These are phyloP conservation scores for Caenorhabditis parvicauda DNA, from an alignment of 2,888 invertebrate species.

Conservation along the genomic window DNA sequence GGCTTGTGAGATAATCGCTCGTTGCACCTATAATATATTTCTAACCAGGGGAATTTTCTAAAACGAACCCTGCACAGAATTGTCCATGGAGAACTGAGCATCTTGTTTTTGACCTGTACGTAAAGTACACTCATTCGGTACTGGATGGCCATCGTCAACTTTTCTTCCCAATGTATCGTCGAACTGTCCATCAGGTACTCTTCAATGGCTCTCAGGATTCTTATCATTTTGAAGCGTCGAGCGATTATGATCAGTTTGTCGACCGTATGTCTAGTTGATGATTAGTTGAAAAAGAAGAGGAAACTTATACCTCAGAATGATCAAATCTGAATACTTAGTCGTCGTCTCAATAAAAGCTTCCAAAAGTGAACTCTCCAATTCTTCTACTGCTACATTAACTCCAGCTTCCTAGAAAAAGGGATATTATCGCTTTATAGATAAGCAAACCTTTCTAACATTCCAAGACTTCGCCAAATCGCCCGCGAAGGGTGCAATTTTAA, in stretches of 20 bases:
- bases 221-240: slow-evolving; percentile 18
- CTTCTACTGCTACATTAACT: slow-evolving; percentile 9
- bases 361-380: slow-evolving; percentile 12
- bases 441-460: too few species aligned
- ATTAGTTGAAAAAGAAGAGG: neutral
- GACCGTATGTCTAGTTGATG: slow-evolving; percentile 5
- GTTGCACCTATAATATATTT: slow-evolving; percentile 16
- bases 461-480: too few species aligned
- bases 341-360: slow-evolving; percentile 19
- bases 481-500: too few species aligned
- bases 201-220: slow-evolving; percentile 18
- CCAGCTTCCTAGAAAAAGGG: slow-evolving; percentile 9
- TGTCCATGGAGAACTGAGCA: slow-evolving; percentile 18
- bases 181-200: slow-evolving; percentile 17
- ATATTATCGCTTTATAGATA: too few species aligned
- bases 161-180: slow-evolving; percentile 24
- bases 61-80: slow-evolving; percentile 20
- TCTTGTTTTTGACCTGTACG: slow-evolving; percentile 21
- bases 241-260: slow-evolving; percentile 12
- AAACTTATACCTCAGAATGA: slow-evolving; percentile 9
- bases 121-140: slow-evolving; percentile 25
- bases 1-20: slow-evolving; percentile 9
- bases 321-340: slow-evolving; percentile 20
- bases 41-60: neutral
- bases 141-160: slow-evolving; percentile 22